Evolutionary conservation across 2,113 vertebrate genomes (phyloP).

Genomic region (Catharus minimus): DNA sequence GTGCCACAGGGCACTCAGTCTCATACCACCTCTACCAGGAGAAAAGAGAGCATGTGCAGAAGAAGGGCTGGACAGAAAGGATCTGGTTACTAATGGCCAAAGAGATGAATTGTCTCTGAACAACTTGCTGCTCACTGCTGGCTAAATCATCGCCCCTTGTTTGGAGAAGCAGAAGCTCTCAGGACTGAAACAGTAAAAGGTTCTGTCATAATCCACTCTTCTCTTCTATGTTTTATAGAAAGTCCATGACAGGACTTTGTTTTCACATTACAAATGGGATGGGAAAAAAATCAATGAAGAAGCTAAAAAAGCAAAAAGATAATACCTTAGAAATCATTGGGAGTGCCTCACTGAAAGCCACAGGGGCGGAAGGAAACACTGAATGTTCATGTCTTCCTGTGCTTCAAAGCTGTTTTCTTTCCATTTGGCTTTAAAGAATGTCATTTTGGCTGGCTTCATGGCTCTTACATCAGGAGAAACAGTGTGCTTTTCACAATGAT

Average conservation of each 20-base stretch:
- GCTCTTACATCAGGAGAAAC: neutral
- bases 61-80: neutral
- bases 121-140: neutral
- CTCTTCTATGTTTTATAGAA: neutral
- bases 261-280: neutral
- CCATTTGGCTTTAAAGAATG: neutral
- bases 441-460: neutral
- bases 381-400: neutral
- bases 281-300: neutral
- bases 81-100: neutral
- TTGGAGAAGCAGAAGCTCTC: neutral
- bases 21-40: neutral
- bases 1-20: neutral
- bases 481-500: neutral
- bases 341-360: neutral
- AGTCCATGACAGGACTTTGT: neutral
- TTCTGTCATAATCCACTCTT: neutral
- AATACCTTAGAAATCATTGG: slow-evolving; percentile 13
- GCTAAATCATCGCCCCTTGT: neutral
- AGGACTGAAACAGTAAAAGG: neutral
- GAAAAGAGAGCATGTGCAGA: neutral
- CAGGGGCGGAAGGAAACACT: neutral
- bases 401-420: neutral
- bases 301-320: neutral
- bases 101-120: neutral